A percentile compares a stretch with the other conserved stretches of the same genome.
phyloP scores from a whole-genome alignment of 2,888 invertebrate genomes.

The Megamerina dolium region DNA sequence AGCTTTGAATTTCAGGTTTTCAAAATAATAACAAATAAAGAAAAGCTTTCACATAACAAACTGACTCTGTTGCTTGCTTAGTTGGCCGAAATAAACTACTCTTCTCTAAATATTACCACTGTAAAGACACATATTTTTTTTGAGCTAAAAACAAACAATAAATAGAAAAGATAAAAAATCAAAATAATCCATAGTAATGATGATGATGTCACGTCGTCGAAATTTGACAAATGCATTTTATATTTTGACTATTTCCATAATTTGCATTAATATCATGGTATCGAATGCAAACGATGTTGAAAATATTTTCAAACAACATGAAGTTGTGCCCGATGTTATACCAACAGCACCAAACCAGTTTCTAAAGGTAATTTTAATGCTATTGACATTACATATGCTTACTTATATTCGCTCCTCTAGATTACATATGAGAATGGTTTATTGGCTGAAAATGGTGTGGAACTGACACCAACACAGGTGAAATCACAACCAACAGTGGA shows the following conservation, averaged over 20 bases:
- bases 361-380: constrained; percentile 19
- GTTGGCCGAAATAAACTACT: no score
- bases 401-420: constrained; percentile 4
- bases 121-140: no score
- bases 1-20: no score
- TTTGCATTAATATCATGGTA: no score
- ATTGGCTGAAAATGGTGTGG: constrained; percentile 57
- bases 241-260: constrained; percentile 1
- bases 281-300: constrained; percentile 12
- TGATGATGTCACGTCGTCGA: no score
- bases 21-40: no score
- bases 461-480: constrained; percentile 61
- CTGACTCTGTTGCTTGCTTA: no score
- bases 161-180: no score
- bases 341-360: constrained; percentile 23
- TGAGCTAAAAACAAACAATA: no score
- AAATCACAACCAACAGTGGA: constrained; percentile 27
- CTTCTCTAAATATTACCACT: no score
- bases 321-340: constrained; percentile 31
- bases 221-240: constrained; percentile 2
- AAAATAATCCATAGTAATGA: no score
- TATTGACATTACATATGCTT: neutral
- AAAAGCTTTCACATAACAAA: no score
- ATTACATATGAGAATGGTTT: constrained; percentile 37
- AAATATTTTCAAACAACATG: constrained; percentile 18